phyloP scores from a whole-genome alignment of 2,113 vertebrate species.

The Tupaia tana region DNA sequence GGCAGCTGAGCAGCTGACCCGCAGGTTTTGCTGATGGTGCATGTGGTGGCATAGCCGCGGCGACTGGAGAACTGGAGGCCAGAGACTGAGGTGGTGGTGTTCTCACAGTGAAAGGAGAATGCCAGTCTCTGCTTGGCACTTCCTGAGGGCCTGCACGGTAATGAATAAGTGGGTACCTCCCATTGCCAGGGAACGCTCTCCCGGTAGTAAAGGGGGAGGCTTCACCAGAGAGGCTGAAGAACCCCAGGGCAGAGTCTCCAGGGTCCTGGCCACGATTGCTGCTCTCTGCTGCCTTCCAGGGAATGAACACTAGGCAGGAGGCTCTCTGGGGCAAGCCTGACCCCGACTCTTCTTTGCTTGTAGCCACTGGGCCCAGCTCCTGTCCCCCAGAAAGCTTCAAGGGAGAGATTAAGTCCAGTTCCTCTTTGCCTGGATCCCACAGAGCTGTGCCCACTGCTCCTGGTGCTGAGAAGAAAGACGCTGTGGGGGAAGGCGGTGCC shows the following conservation, averaged over 20 bases:
- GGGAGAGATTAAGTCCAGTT: neutral
- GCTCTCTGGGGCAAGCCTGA: neutral
- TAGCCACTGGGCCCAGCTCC: neutral
- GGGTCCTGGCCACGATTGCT: too few relatives aligned
- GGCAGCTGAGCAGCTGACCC: rapidly evolving
- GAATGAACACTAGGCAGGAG: neutral
- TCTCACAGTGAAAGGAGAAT: rapidly evolving
- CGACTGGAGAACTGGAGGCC: rapidly evolving
- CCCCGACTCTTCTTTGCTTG: rapidly evolving
- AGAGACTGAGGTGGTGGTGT: neutral
- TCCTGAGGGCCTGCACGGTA: neutral
- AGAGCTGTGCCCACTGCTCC: neutral
- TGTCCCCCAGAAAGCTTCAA: neutral
- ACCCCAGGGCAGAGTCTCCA: too few relatives aligned
- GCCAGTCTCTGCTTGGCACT: neutral
- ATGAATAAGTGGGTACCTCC: neutral
- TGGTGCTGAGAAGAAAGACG: neutral
- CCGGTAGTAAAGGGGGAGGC: neutral
- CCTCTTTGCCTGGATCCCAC: neutral
- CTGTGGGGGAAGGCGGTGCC: neutral
- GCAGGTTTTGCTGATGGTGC: neutral
- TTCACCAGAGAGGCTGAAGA: neutral
- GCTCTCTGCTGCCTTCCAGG: neutral
- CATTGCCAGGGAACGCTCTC: neutral
- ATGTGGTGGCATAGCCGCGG: rapidly evolving